Evolutionary conservation across 2,888 invertebrate genomes (phyloP).

Genomic region (Helobdella robusta): DNA sequence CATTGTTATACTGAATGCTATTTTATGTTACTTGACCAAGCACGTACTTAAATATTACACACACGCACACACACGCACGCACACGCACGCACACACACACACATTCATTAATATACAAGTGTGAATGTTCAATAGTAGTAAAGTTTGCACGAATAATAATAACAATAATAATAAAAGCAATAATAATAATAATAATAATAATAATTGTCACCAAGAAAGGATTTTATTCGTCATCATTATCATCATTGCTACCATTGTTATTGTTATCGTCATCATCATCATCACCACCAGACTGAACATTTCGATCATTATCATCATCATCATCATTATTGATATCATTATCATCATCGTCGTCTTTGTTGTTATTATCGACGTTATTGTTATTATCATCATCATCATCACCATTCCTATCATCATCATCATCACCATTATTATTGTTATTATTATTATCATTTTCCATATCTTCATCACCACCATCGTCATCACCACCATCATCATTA

Average conservation of each 20-base stretch:
- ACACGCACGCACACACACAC: slow-evolving; percentile 18
- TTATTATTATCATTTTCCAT: not conserved
- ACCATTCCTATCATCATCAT: not conserved
- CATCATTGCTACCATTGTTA: not conserved
- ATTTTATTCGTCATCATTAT: not conserved
- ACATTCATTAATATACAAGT: too few relatives aligned
- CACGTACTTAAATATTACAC: too few relatives aligned
- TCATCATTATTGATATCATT: not conserved
- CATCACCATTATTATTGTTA: slow-evolving; percentile 2
- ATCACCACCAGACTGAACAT: not conserved
- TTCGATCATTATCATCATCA: not conserved
- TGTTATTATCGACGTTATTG: not conserved
- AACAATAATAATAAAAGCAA: too few relatives aligned
- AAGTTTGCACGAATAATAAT: too few relatives aligned
- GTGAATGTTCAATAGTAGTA: too few relatives aligned
- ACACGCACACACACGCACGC: too few relatives aligned
- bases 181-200: too few relatives aligned
- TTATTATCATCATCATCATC: slow-evolving; percentile 2
- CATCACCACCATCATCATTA: slow-evolving; percentile 2
- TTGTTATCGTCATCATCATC: not conserved
- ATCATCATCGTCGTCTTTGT: not conserved
- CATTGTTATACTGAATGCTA: too few relatives aligned
- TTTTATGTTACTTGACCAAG: too few relatives aligned
- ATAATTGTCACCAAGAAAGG: too few relatives aligned
- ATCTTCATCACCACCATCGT: not conserved